phyloP scores from a whole-genome alignment of 2,797 vertebrate genomes.

The Labeo calbasu region DNA sequence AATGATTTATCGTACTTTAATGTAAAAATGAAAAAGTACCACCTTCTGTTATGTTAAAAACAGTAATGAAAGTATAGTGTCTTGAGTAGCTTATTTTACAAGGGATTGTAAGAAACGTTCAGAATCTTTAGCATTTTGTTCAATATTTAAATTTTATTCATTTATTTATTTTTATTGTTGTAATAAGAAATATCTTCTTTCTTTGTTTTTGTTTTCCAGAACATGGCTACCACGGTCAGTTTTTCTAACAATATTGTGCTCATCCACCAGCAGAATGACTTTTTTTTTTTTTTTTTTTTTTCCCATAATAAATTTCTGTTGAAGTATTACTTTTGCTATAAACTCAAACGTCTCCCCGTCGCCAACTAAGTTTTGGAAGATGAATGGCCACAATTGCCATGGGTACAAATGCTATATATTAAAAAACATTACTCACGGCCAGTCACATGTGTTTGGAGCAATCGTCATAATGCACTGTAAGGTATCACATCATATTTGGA shows the following conservation, averaged over 20 bases:
- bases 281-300: background rate
- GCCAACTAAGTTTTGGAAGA: conserved; percentile 23
- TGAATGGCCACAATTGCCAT: conserved; percentile 29
- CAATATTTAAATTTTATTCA: no score
- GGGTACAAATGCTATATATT: conserved; percentile 39
- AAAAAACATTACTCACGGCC: conserved; percentile 45
- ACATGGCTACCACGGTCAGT: background rate
- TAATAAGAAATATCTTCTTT: background rate
- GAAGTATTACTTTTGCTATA: conserved; percentile 22
- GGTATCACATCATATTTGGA: conserved; percentile 35
- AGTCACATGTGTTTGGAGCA: conserved; percentile 38
- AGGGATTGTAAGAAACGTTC: background rate
- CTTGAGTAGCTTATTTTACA: background rate
- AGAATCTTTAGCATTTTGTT: background rate
- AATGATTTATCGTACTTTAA: background rate
- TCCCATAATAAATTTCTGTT: background rate
- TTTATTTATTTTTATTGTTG: background rate
- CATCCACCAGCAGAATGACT: background rate
- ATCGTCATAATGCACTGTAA: conserved; percentile 28
- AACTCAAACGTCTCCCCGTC: background rate
- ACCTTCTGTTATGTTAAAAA: no score
- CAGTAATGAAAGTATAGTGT: background rate
- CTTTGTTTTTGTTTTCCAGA: background rate
- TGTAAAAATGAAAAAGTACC: background rate
- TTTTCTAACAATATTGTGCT: background rate